Evolutionary conservation across 1,140 invertebrate species (phyloP).

Genomic region (Aplysia californica): DNA sequence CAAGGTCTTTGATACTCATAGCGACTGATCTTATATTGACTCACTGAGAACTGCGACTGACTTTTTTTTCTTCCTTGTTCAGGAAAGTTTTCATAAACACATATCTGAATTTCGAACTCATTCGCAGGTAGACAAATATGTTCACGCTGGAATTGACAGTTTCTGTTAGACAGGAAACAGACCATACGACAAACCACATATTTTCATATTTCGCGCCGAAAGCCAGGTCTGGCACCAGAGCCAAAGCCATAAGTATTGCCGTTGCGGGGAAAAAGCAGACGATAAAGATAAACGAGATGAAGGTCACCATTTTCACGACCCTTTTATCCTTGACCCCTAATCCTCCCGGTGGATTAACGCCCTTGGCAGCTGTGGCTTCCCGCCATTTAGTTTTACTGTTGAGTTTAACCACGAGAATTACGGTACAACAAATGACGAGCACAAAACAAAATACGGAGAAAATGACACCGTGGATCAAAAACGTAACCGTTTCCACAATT

Average conservation of each 20-base stretch:
- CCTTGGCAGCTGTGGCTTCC: not conserved
- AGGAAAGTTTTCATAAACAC: not conserved
- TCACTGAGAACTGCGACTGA: no score
- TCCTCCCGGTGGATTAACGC: not conserved
- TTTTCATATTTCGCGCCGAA: not conserved
- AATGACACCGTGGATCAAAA: not conserved
- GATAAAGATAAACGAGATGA: not conserved
- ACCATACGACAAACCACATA: not conserved
- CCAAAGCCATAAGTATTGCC: not conserved
- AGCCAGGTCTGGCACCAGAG: not conserved
- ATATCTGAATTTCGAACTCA: not conserved
- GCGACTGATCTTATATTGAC: no score
- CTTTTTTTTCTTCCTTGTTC: no score
- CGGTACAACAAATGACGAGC: not conserved
- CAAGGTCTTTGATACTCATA: no score
- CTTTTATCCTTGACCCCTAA: not conserved
- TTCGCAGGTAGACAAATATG: no score
- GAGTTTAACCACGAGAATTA: not conserved
- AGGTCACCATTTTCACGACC: not conserved
- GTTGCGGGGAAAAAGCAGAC: not conserved
- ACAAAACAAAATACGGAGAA: not conserved
- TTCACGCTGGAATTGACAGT: no score
- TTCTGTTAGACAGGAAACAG: no score
- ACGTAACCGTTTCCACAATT: not conserved
- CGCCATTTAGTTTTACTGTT: not conserved